Evolutionary conservation across 2,113 vertebrate species (phyloP), one percentile per base, ranked within the genome.

Genomic region (Montifringilla adamsi): DNA sequence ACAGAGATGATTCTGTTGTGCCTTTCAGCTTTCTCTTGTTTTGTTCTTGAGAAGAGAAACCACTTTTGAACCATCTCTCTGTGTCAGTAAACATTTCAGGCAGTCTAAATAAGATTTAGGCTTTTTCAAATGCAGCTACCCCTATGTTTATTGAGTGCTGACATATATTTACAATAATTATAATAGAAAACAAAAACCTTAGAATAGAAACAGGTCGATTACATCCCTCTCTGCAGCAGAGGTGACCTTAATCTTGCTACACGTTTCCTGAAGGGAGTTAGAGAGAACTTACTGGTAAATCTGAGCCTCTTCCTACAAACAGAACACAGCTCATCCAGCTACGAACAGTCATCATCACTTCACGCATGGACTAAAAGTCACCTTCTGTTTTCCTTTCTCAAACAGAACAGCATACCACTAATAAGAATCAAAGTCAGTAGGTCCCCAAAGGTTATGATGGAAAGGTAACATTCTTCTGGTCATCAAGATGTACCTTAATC

Each of bases 41-140:
- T 94, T 10, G 7, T 55, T 87, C 90, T 91, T 93, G 67, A 94
- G 89, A 95, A 31, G 18, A 67, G 31, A 93, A 93, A 15, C 6
- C 27, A 52, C 89, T 95, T 93, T 92, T 91, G 70, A 96, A 89
- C 39, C 64, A 95, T 55, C 59, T 97, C 87, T 85, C 93, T 82
- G 31, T 6, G 1, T 85, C 94, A 95, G 27, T 82, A 96, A 92
- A 79, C 95, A 96, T 53, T 44, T 15, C 64, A 70, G 56, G 16
- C 56, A 89, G 79, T 41, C 39, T 87, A 73, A 95, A 81, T 39
- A 86, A 75, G 60, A 87, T 81, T 26, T 73, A 49, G 28, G 26
- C 13, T 66, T 69, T 85, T 86, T 88, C 72, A 94, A 88, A 93
- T 77, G 43, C 15, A 50, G 26, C 78, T 90, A 83, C 31, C 9